Base-by-base conservation (phyloP, 2,888 invertebrate species). In the Drosophila lacicola region DNA sequence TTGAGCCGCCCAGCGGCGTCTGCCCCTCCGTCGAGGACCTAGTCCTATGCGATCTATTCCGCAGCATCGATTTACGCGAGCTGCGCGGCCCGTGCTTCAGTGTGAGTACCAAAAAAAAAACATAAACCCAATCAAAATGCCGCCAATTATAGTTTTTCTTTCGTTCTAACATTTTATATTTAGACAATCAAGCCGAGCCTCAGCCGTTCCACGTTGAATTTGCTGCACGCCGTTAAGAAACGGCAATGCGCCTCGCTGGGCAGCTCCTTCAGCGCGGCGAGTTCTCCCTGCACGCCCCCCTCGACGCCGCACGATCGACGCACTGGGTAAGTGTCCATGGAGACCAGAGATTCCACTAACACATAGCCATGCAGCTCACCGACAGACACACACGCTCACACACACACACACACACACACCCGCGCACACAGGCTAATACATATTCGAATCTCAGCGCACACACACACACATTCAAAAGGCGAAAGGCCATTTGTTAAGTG, bases 31-130 rank as follows among this genome's bases (percentile, higher is more conserved):
- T 97, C 41, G 96, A 97, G 90, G 97, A 97, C 90, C 93, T 98
- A 84, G 93, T 96, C 62, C 93, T 96, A 54, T 96, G 96, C 90
- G 97, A 97, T 90, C 94, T 98, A 78, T 98, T 98, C 93, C 94
- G 97, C 80, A 96, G 96, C 91, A 97, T 98, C 72, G 97, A 97
- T 92, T 94, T 98, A 72, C 94, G 97, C 56, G 98, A 98, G 93
- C 94, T 98, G 94, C 94, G 96, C 90, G 96, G 97, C 45, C 95
- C 96, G 58, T 96, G 96, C 83, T 94, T 96, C 80, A 95, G 95
- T 90, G 96, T 96, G 92, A 94, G 94, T 91, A 58, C 19, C 3
- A 33, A 3, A 17, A n/a, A n/a, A 33, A 3, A 17, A 17, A n/a
- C n/a, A 17, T 3, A 11, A 45, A 11, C 9, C 9, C 2, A 33